Conservation (phyloP, 2,113 vertebrate genomes). For the Zeus faber region DNA sequence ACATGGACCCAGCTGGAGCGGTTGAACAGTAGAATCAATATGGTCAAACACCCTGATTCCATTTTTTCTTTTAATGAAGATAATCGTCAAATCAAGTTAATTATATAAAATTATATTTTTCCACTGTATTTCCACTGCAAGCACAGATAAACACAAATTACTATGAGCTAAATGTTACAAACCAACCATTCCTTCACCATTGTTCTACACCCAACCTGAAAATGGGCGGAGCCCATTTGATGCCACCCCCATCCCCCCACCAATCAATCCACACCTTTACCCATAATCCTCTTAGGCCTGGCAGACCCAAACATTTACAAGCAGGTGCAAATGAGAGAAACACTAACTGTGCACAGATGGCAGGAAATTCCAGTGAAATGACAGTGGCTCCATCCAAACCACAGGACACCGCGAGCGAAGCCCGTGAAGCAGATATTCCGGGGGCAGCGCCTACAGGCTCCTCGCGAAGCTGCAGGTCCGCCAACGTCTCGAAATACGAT, state of each 20-base stretch:
- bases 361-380: constrained; percentile 71
- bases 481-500: constrained; percentile 52
- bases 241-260: too few species aligned
- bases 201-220: not conserved
- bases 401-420: constrained; percentile 49
- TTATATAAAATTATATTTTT: too few species aligned
- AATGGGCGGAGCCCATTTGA: not conserved
- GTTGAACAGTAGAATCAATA: too few species aligned
- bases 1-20: too few species aligned
- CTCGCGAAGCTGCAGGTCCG: constrained; percentile 11
- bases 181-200: too few species aligned
- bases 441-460: constrained; percentile 15
- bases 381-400: constrained; percentile 65
- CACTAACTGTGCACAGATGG: constrained; percentile 52
- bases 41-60: too few species aligned
- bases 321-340: constrained; percentile 68
- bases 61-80: too few species aligned
- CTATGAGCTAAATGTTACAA: too few species aligned
- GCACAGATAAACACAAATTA: too few species aligned
- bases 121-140: too few species aligned
- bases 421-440: constrained; percentile 38
- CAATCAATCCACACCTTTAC: constrained; percentile 35
- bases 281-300: constrained; percentile 11
- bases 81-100: too few species aligned
- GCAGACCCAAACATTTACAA: constrained; percentile 50